A percentile compares a stretch with the other conserved stretches of the same genome.
Evolutionary conservation across 2,797 vertebrate genomes (phyloP).

Genomic region (Gephyroberyx darwinii): DNA sequence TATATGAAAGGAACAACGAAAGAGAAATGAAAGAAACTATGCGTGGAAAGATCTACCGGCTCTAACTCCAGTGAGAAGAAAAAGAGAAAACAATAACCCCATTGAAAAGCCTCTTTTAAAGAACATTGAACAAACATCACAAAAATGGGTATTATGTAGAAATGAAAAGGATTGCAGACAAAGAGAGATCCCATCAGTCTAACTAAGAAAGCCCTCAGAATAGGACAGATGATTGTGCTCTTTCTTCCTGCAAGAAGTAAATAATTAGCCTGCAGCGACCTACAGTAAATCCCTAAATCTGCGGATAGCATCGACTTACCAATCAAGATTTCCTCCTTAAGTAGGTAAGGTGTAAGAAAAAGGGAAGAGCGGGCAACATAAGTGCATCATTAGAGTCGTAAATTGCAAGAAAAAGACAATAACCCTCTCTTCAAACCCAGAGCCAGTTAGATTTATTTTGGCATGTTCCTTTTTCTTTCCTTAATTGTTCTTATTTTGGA

Average conservation of each 20-base stretch:
- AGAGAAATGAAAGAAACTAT: conserved; percentile 74
- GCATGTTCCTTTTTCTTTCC: conserved; percentile 66
- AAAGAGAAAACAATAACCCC: conserved; percentile 81
- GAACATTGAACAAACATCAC: conserved; percentile 85
- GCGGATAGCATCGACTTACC: conserved; percentile 99
- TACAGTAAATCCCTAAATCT: conserved; percentile 97
- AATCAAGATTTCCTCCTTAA: conserved; percentile 99
- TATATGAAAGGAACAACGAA: conserved; percentile 78
- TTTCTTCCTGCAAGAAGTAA: conserved; percentile 90
- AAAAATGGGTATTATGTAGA: conserved; percentile 81
- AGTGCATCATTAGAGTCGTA: conserved; percentile 99
- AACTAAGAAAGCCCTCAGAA: conserved; percentile 88
- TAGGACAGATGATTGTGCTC: conserved; percentile 88
- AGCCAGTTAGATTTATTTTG: conserved; percentile 67
- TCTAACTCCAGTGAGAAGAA: conserved; percentile 75
- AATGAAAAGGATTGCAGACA: conserved; percentile 84
- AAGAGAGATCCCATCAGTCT: conserved; percentile 86
- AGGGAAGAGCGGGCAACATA: conserved; percentile 99
- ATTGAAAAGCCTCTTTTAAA: conserved; percentile 80
- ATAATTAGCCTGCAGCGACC: conserved; percentile 91
- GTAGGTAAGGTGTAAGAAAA: conserved; percentile 99
- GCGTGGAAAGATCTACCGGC: conserved; percentile 70
- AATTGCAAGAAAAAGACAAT: conserved; percentile 99
- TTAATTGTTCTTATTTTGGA: conserved; percentile 40
- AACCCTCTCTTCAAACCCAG: conserved; percentile 88